These are phyloP conservation scores for Bhutanitis thaidina DNA, from an alignment of 2,888 invertebrate species.

Conservation along the genomic window DNA sequence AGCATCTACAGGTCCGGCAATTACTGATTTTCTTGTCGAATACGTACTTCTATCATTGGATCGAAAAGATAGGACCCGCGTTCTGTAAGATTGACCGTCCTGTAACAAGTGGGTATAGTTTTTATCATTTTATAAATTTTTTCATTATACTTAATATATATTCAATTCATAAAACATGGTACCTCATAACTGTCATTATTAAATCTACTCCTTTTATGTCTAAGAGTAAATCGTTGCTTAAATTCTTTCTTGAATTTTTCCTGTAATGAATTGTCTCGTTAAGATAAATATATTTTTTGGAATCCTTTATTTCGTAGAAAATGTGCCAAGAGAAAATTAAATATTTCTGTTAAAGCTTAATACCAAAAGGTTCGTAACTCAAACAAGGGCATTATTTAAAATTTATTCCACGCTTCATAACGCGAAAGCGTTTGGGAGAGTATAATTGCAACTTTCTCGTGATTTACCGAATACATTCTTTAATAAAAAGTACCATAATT, in stretches of 20 bases:
- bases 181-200: constrained; percentile 73
- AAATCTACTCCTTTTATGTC: constrained; percentile 63
- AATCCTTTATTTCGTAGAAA: too few species aligned
- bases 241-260: constrained; percentile 90
- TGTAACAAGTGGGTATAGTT: constrained; percentile 35
- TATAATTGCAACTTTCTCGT: too few species aligned
- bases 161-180: constrained; percentile 23
- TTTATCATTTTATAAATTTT: neutral
- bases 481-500: too few species aligned
- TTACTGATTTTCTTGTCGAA: constrained; percentile 58
- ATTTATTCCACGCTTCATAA: too few species aligned
- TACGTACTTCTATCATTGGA: constrained; percentile 64
- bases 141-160: neutral
- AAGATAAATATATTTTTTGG: too few species aligned
- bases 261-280: constrained; percentile 59
- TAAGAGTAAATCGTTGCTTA: constrained; percentile 83
- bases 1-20: constrained; percentile 45
- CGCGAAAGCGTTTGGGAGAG: too few species aligned
- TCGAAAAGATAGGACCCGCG: constrained; percentile 64
- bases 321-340: too few species aligned
- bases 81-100: constrained; percentile 71
- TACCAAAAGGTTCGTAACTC: too few species aligned
- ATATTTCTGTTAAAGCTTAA: too few species aligned
- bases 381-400: too few species aligned
- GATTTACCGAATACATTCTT: too few species aligned